Evolutionary conservation across 2,888 invertebrate genomes (phyloP).

Genomic region (Trichogramma dendrolimi): DNA sequence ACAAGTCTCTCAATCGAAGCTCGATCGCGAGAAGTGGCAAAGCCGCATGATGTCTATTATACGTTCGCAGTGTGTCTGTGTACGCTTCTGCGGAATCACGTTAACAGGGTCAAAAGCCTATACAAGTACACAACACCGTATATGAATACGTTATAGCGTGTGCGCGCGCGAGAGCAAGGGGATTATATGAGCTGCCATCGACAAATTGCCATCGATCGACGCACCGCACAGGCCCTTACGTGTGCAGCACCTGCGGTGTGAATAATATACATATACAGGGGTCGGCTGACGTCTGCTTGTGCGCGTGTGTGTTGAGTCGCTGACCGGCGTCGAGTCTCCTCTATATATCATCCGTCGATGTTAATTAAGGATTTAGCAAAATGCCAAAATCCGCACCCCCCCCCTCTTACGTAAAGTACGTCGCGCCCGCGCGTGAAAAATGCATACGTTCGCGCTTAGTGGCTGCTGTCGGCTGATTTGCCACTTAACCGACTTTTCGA

Average conservation of each 20-base stretch:
- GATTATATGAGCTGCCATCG: slow-evolving; percentile 14
- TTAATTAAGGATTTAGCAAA: slow-evolving; percentile 11
- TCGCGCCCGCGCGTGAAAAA: too few relatives aligned
- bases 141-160: background rate
- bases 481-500: slow-evolving; percentile 22
- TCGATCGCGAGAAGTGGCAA: slow-evolving; percentile 9
- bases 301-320: too few relatives aligned
- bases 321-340: too few relatives aligned
- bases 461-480: slow-evolving; percentile 12
- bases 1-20: too few relatives aligned
- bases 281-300: too few relatives aligned
- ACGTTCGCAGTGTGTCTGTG: too few relatives aligned
- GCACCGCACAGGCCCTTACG: slow-evolving; percentile 1
- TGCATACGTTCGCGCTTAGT: too few relatives aligned
- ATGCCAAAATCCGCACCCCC: too few relatives aligned
- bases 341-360: background rate
- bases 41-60: background rate
- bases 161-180: slow-evolving; percentile 4
- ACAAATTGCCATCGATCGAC: slow-evolving; percentile 11
- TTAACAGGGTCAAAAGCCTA: slow-evolving; percentile 17
- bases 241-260: too few relatives aligned
- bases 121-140: background rate
- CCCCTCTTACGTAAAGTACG: too few relatives aligned
- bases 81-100: slow-evolving; percentile 3
- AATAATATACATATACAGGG: too few relatives aligned